phyloP scores from a whole-genome alignment of 2,113 vertebrate genomes.

The Zapus hudsonius region DNA sequence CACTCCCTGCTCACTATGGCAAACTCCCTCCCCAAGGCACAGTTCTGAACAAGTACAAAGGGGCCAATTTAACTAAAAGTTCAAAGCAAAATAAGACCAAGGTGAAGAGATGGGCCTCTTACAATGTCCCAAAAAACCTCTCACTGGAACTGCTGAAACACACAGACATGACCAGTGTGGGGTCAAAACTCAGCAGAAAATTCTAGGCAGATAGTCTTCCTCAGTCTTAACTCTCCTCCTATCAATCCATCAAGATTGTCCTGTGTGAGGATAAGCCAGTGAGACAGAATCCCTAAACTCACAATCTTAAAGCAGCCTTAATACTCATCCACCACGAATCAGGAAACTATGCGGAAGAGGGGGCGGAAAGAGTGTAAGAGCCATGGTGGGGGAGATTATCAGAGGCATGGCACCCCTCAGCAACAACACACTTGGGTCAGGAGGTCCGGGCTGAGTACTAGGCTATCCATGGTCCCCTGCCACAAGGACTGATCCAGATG shows the following conservation, averaged over 20 bases:
- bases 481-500: no score
- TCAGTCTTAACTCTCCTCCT: background rate
- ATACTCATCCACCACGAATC: no score
- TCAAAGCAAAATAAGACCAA: slow-evolving; percentile 57
- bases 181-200: background rate
- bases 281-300: no score
- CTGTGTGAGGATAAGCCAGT: no score
- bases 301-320: no score
- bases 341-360: no score
- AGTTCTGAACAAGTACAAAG: slow-evolving; percentile 56
- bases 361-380: no score
- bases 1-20: background rate
- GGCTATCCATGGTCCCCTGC: no score
- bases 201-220: background rate
- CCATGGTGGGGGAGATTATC: no score
- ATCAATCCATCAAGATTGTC: background rate
- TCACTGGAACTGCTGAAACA: background rate
- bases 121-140: background rate
- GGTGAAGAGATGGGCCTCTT: slow-evolving; percentile 36
- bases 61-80: slow-evolving; percentile 62
- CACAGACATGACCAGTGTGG: background rate
- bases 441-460: no score
- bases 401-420: no score
- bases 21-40: background rate
- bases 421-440: no score